Evolutionary conservation across 2,113 vertebrate genomes (phyloP).

Genomic region (Silurus glanis): DNA sequence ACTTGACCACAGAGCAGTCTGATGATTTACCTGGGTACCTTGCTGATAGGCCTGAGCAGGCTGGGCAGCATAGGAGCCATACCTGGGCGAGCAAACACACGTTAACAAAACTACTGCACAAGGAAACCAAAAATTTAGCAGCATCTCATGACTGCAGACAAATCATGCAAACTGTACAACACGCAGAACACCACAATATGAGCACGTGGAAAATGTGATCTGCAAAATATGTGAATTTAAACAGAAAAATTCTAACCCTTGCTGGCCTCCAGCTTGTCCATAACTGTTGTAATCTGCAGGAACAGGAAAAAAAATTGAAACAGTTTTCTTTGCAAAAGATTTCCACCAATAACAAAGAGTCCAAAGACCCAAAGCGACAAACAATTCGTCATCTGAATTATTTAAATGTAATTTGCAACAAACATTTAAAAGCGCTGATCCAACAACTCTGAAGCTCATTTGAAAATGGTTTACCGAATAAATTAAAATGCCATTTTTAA

Average conservation of each 20-base stretch:
- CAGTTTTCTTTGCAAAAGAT: background rate
- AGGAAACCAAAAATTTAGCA: background rate
- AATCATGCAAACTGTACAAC: background rate
- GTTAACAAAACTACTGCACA: background rate
- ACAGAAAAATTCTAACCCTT: slow-evolving; percentile 79
- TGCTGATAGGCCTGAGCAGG: slow-evolving; percentile 93
- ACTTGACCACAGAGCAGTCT: background rate
- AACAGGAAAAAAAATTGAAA: background rate
- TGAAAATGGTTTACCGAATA: too few relatives aligned
- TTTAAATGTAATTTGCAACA: too few relatives aligned
- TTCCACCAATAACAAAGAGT: background rate
- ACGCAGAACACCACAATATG: background rate
- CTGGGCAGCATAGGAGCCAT: slow-evolving; percentile 91
- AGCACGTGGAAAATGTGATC: background rate
- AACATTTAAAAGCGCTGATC: too few relatives aligned
- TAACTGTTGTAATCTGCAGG: slow-evolving; percentile 93
- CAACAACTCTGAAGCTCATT: too few relatives aligned
- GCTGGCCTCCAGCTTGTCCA: slow-evolving; percentile 87
- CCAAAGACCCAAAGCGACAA: too few relatives aligned
- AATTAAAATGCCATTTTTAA: too few relatives aligned
- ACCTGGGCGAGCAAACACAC: slow-evolving; percentile 72
- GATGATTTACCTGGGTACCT: slow-evolving; percentile 83
- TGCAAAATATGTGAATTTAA: background rate
- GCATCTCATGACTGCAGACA: background rate
- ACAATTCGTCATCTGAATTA: too few relatives aligned